Conservation (phyloP, 2,797 vertebrate species). For the Selene dorsalis region DNA sequence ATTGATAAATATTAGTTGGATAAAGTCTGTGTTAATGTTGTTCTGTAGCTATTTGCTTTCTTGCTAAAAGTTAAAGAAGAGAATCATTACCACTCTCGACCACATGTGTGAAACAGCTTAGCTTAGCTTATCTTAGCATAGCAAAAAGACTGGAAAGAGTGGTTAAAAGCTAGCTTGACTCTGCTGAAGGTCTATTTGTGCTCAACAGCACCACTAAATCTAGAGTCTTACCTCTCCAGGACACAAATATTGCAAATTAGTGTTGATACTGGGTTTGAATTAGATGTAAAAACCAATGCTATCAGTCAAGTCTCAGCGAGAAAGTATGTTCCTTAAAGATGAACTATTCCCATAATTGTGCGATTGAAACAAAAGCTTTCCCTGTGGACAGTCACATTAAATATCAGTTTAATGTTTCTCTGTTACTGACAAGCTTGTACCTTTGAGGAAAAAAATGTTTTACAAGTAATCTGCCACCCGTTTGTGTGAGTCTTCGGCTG, state of each 20-base stretch:
- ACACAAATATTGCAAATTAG: no score
- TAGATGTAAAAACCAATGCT: no score
- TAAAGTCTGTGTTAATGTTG: no score
- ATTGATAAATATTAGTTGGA: neutral
- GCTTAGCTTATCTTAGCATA: neutral
- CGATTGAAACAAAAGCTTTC: neutral
- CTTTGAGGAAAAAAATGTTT: neutral
- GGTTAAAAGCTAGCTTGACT: neutral
- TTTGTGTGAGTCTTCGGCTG: constrained; percentile 14
- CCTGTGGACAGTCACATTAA: neutral
- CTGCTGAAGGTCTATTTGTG: no score
- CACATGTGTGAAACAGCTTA: no score
- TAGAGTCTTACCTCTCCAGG: no score
- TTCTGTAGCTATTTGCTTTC: neutral
- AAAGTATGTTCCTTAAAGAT: neutral
- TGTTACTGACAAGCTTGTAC: constrained; percentile 2
- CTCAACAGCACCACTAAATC: no score
- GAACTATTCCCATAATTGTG: neutral
- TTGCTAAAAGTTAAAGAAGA: neutral
- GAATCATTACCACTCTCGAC: neutral
- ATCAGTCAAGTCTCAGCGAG: neutral
- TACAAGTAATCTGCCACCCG: constrained; percentile 13
- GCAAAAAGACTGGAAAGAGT: neutral
- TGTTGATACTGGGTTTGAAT: neutral
- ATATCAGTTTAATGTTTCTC: neutral